Evolutionary conservation across 2,797 vertebrate species (phyloP).

Genomic region (Percopsis omiscomaycus): DNA sequence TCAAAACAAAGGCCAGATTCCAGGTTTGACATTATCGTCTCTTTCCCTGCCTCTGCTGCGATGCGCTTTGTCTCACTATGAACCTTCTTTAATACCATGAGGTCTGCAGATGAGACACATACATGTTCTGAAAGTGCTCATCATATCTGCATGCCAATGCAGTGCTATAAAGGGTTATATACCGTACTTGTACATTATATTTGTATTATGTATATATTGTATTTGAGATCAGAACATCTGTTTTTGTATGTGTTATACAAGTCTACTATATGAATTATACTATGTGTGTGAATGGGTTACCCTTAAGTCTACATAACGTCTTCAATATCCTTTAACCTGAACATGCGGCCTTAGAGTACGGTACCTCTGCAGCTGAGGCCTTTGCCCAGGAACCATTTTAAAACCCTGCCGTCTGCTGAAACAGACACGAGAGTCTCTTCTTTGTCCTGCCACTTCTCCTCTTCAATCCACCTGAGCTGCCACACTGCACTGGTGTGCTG

Average conservation of each 20-base stretch:
- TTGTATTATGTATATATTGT: neutral
- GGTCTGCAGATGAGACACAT: slow-evolving; percentile 68
- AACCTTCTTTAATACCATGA: slow-evolving; percentile 82
- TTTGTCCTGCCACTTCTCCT: slow-evolving; percentile 77
- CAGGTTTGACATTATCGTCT: slow-evolving; percentile 70
- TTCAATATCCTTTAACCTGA: neutral
- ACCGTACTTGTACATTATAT: neutral
- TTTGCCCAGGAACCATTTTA: slow-evolving; percentile 83
- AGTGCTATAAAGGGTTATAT: neutral
- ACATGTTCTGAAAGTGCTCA: neutral
- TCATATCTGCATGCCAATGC: neutral
- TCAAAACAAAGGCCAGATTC: slow-evolving; percentile 88
- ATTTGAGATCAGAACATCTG: too few relatives aligned
- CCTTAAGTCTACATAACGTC: neutral
- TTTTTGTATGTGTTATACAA: too few relatives aligned
- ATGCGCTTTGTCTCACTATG: slow-evolving; percentile 42
- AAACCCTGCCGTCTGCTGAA: slow-evolving; percentile 84
- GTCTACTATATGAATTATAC: too few relatives aligned
- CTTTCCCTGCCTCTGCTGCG: slow-evolving; percentile 64
- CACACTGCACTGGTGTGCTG: slow-evolving; percentile 84
- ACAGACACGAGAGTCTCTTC: slow-evolving; percentile 83
- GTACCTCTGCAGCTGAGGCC: slow-evolving; percentile 85
- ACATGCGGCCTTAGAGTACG: neutral
- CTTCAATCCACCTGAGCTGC: slow-evolving; percentile 87
- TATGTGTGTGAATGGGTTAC: neutral